phyloP scores from a whole-genome alignment of 2,888 invertebrate species.

The Drosophila mettleri region DNA sequence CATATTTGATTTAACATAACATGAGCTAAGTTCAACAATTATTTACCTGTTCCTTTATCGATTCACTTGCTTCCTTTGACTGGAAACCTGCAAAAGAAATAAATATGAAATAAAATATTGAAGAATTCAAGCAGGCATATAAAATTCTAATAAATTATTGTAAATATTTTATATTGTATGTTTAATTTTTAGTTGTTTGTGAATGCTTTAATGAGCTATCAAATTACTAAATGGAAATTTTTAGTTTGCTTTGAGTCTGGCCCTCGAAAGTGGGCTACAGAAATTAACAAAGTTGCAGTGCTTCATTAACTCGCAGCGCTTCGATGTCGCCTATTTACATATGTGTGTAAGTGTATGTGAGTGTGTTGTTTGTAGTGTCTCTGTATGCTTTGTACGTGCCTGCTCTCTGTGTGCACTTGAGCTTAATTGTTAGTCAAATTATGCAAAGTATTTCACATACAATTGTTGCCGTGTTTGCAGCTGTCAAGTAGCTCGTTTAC shows the following conservation, averaged over 20 bases:
- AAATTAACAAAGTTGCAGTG: conserved; percentile 42
- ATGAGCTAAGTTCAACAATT: conserved; percentile 25
- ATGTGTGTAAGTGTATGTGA: background rate
- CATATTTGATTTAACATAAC: conserved; percentile 9
- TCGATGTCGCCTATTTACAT: conserved; percentile 11
- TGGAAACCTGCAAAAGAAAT: conserved; percentile 31
- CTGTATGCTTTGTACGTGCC: conserved; percentile 11
- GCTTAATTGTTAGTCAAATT: conserved; percentile 76
- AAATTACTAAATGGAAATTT: conserved; percentile 19
- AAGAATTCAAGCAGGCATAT: conserved; percentile 3
- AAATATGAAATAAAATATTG: conserved; percentile 1
- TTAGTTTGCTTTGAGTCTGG: background rate
- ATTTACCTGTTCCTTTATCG: conserved; percentile 44
- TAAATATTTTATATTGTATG: background rate
- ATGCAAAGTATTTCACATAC: conserved; percentile 64
- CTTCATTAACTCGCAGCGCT: conserved; percentile 47
- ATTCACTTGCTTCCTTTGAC: background rate
- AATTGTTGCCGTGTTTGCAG: conserved; percentile 43
- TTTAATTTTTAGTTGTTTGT: background rate
- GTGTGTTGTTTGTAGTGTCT: conserved; percentile 18
- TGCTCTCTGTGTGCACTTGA: conserved; percentile 37
- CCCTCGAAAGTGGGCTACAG: conserved; percentile 44
- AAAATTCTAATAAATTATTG: background rate
- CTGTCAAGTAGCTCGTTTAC: conserved; percentile 31
- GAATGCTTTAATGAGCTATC: conserved; percentile 26